Percentiles rank a stretch among this genome's conserved stretches.
Evolutionary conservation across 2,113 vertebrate species (phyloP).

Genomic region (Butastur rufipennis): DNA sequence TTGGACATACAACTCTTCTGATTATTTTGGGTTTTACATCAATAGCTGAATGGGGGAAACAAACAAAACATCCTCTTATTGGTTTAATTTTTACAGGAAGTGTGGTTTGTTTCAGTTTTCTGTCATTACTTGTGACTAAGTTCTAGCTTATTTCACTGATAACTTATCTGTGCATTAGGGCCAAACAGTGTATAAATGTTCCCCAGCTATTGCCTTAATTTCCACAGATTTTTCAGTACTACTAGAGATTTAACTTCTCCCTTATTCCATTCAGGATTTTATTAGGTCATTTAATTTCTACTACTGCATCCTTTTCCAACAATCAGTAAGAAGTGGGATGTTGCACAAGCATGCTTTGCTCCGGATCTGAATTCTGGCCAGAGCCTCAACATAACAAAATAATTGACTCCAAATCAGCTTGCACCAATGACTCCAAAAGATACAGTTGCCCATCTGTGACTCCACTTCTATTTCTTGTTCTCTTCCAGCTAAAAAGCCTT

Average conservation of each 20-base stretch:
- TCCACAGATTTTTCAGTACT: background rate
- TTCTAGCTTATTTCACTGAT: background rate
- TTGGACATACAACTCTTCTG: background rate
- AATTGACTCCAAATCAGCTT: background rate
- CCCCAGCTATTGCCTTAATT: background rate
- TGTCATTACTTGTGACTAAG: background rate
- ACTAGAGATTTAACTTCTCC: background rate
- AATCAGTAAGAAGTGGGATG: background rate
- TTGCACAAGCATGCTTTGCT: background rate
- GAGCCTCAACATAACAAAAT: background rate
- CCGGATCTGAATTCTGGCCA: background rate
- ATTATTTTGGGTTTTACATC: background rate
- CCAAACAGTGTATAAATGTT: background rate
- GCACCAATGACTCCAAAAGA: background rate
- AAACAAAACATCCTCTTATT: background rate
- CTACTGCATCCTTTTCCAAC: background rate
- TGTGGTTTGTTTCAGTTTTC: background rate
- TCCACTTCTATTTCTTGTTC: background rate
- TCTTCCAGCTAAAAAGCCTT: background rate
- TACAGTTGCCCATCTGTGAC: background rate
- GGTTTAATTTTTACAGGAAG: background rate
- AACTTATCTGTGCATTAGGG: background rate
- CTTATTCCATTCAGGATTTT: background rate
- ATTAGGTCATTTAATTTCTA: background rate
- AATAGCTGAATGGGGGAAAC: background rate